These are phyloP conservation scores for Trilocha varians DNA, from an alignment of 2,888 invertebrate species.

Conservation along the genomic window DNA sequence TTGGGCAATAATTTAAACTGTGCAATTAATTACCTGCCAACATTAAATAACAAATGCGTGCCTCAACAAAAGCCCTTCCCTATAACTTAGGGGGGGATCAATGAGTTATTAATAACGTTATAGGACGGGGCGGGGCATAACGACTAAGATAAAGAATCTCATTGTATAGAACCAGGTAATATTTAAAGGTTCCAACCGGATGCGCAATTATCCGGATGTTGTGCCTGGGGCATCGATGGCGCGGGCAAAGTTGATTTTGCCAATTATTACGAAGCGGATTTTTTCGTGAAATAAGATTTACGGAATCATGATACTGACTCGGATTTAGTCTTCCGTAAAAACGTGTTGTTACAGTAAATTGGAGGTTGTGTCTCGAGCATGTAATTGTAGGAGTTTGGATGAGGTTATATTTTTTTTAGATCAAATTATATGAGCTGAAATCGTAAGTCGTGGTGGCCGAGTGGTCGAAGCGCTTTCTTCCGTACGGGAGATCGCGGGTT, in stretches of 20 bases:
- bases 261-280: not conserved
- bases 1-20: conserved; percentile 18
- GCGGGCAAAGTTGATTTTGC: not conserved
- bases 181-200: not conserved
- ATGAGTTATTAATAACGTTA: conserved; percentile 34
- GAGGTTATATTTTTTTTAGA: too few species aligned
- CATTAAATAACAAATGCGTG: conserved; percentile 13
- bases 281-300: not conserved
- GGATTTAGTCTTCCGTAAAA: not conserved
- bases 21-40: conserved; percentile 17
- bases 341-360: too few species aligned
- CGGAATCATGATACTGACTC: too few species aligned
- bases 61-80: conserved; percentile 10
- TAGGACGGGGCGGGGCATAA: conserved; percentile 7
- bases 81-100: conserved; percentile 31
- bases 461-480: too few species aligned
- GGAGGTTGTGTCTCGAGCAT: too few species aligned
- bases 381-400: too few species aligned
- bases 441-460: too few species aligned
- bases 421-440: too few species aligned
- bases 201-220: not conserved
- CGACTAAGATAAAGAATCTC: conserved; percentile 23
- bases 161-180: conserved; percentile 24
- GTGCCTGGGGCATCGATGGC: not conserved
- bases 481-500: too few species aligned